Evolutionary conservation across 2,888 invertebrate genomes (phyloP), one percentile per base, ranked within the genome.

Genomic region (Trachelus stipa): DNA sequence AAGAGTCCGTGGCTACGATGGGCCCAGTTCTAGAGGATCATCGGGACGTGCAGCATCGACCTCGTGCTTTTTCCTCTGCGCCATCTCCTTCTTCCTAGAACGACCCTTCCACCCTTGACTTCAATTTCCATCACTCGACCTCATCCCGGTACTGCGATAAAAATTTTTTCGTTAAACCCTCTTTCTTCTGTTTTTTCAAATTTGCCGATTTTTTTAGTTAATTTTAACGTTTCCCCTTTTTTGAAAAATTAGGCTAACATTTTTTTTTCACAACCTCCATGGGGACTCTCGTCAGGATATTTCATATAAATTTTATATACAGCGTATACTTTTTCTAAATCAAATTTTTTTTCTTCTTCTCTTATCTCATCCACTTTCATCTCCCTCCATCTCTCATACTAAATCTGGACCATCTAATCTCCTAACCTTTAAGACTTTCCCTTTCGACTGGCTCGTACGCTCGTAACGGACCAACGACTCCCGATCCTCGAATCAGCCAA

Each of bases 1-100:
- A 85, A 83, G 82, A 80, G 77, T 74, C 79, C 73, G 77, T 71
- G 76, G 78, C 75, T 69, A 84, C 83, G 82, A 77, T 80, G 82
- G 86, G 79, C 77, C 83, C 87, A 88, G 88, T 88, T 87, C 83
- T 81, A 81, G 83, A 83, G 81, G 82, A 83, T 84, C 86, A 83
- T 80, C 84, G 86, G 83, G 81, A 84, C 85, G 85, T 82, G 83
- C 83, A 84, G 81, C 81, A 86, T 77, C 71, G 71, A 34, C 12
- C 71, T 33, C 71, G 71, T 31, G 33, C 73, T 73, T 73, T 73
- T 68, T 76, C 78, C 35, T 76, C 74, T 35, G 74, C 77, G 76
- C 76, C 79, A 76, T 73, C 79, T 30, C 73, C 75, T n/a, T 35
- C 69, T 40, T 40, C 37, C 74, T 77, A 73, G 75, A 23, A 23